Evolutionary conservation across 2,888 invertebrate species (phyloP), one percentile per base, ranked within the genome.

Genomic region (Diarsia rubi): DNA sequence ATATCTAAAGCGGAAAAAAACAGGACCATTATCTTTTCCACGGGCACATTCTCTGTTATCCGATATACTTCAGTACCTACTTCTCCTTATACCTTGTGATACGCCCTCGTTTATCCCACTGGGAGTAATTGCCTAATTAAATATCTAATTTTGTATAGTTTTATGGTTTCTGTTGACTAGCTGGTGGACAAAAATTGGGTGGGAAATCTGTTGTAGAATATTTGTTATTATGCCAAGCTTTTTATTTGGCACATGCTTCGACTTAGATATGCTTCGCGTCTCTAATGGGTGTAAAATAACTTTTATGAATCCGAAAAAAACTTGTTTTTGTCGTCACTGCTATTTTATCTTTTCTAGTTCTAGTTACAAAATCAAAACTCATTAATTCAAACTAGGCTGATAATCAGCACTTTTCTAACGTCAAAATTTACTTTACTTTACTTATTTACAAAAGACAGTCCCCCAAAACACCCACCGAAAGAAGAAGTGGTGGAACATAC

Each of bases 61-160:
- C 52, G 65, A 73, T 69, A 71, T 69, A 57, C 24, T 68, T 12
- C 21, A 6, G 21, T 60, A n/a, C 37, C 37, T 69, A n/a, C 21
- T 52, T 21, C 44, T 8, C 66, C 49, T 19, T 45, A 54, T 72
- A 57, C 37, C n/a, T 24, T 59, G 9, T 66, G 62, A 69, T 72
- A 69, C 52, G 37, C 65, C 27, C 21, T 70, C 67, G 62, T 81
- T 79, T 83, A 79, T 77, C 75, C 66, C 77, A 27, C 65, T 44
- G 64, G 73, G 37, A 62, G 47, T 80, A 79, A 87, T 86, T 84
- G 73, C 62, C 83, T 86, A 84, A 88, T 88, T 85, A 87, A 84
- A 74, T 85, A 81, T 78, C 68, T 79, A 64, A 79, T 77, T 81
- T 80, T 67, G 70, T 75, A 69, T 78, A 79, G 76, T 81, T 84